Evolutionary conservation across 2,888 invertebrate genomes (phyloP).

Genomic region (Colostygia pectinataria): DNA sequence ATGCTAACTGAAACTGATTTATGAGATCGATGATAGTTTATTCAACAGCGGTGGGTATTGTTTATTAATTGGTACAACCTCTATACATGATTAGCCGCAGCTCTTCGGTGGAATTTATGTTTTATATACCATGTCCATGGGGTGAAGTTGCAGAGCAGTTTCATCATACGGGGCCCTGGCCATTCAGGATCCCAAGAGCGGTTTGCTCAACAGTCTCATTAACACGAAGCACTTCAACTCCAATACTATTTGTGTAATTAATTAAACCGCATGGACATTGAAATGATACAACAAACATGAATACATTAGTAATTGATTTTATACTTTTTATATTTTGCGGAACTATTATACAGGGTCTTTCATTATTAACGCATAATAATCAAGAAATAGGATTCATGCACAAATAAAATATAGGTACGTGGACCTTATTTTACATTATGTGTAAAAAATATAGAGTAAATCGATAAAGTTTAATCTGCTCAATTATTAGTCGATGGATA

Average conservation of each 20-base stretch:
- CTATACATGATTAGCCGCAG: constrained; percentile 38
- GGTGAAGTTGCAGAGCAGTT: too few relatives aligned
- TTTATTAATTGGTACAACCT: constrained; percentile 58
- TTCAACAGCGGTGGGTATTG: constrained; percentile 52
- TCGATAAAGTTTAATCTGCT: too few relatives aligned
- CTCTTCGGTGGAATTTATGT: too few relatives aligned
- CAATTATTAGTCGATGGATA: too few relatives aligned
- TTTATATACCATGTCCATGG: too few relatives aligned
- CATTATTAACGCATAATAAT: too few relatives aligned
- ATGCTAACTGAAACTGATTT: constrained; percentile 75
- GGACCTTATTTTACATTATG: too few relatives aligned
- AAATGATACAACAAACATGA: constrained; percentile 39
- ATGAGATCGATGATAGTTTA: constrained; percentile 64
- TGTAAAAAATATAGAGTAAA: too few relatives aligned
- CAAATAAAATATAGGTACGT: too few relatives aligned
- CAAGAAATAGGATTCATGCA: too few relatives aligned
- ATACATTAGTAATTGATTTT: constrained; percentile 40
- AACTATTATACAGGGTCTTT: too few relatives aligned
- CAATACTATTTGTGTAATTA: constrained; percentile 38
- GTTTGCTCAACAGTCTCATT: constrained; percentile 18
- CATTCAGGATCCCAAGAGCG: constrained; percentile 6
- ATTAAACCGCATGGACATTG: constrained; percentile 35
- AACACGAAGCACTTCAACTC: constrained; percentile 23
- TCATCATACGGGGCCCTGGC: neutral
- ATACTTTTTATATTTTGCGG: constrained; percentile 15